These are phyloP conservation scores for Lepidostoma basale DNA, from an alignment of 1,140 invertebrate genomes.

Conservation along the genomic window DNA sequence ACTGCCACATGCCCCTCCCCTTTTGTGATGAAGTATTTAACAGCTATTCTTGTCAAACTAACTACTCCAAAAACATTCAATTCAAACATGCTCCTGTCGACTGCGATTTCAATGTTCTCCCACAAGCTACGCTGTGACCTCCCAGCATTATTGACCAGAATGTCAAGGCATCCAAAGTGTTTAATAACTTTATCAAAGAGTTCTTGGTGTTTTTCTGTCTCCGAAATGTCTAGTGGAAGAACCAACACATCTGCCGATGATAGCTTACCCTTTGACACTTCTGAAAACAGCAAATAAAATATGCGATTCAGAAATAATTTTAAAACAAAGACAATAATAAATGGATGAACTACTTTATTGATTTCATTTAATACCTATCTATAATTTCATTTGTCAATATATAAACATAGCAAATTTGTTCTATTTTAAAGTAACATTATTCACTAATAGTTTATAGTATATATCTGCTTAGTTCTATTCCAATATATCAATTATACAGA, in stretches of 20 bases:
- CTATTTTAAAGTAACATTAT: no score
- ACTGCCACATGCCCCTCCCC: constrained; percentile 72
- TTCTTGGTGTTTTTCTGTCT: constrained; percentile 67
- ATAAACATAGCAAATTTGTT: no score
- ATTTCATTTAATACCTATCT: no score
- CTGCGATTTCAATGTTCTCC: constrained; percentile 75
- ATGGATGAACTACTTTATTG: no score
- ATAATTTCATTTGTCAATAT: no score
- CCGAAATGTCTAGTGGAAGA: constrained; percentile 73
- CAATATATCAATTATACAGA: no score
- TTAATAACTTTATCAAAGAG: constrained; percentile 69
- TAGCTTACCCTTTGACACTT: constrained; percentile 58
- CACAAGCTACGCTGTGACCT: constrained; percentile 79
- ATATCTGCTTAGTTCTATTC: no score
- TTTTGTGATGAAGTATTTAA: constrained; percentile 69
- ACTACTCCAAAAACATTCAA: constrained; percentile 82
- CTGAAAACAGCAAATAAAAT: constrained; percentile 45
- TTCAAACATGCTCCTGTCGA: constrained; percentile 81
- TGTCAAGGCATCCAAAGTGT: constrained; percentile 78
- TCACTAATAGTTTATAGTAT: no score
- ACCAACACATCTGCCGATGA: constrained; percentile 70
- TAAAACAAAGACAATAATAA: no score
- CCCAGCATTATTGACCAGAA: constrained; percentile 84
- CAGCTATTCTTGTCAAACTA: constrained; percentile 70
- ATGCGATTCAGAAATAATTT: no score